Conservation (phyloP, 2,797 vertebrate species). For the Synanceia verrucosa region DNA sequence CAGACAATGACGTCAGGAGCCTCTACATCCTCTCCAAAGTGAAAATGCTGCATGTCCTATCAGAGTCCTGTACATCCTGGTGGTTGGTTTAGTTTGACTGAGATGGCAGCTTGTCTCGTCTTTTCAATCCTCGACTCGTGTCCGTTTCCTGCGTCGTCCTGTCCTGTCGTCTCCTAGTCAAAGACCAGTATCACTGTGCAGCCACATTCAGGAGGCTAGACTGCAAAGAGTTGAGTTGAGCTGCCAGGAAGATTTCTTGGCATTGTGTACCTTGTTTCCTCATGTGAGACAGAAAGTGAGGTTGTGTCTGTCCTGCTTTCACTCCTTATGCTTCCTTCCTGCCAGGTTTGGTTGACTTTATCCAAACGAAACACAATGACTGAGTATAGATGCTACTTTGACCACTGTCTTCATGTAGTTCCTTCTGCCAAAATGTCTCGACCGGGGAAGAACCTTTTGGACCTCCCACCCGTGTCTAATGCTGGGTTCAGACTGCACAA, state of each 20-base stretch:
- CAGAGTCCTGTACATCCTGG: slow-evolving; percentile 56
- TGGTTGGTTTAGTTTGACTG: slow-evolving; percentile 46
- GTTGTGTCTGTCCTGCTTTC: slow-evolving; percentile 13
- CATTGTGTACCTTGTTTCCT: slow-evolving; percentile 33
- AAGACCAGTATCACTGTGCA: neutral
- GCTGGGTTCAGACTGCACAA: neutral
- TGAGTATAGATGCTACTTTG: slow-evolving; percentile 51
- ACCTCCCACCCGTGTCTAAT: slow-evolving; percentile 4
- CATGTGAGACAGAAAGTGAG: neutral
- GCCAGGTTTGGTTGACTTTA: slow-evolving; percentile 19
- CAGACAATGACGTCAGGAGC: slow-evolving; percentile 42
- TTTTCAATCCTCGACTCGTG: neutral
- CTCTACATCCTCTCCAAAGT: slow-evolving; percentile 40
- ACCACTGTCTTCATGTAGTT: slow-evolving; percentile 26
- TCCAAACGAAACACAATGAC: slow-evolving; percentile 38
- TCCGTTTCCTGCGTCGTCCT: neutral
- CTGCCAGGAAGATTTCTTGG: slow-evolving; percentile 63
- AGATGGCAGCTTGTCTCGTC: slow-evolving; percentile 31
- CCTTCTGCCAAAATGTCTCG: neutral
- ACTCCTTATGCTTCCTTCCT: neutral
- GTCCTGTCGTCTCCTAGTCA: neutral
- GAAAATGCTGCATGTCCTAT: slow-evolving; percentile 55
- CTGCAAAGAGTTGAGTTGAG: slow-evolving; percentile 41
- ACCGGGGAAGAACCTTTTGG: slow-evolving; percentile 3
- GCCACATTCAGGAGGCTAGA: slow-evolving; percentile 18